Percentiles rank a stretch among this genome's conserved stretches.
These are phyloP conservation scores for Lasioglossum marginatum DNA, from an alignment of 2,888 invertebrate genomes.

Conservation along the genomic window DNA sequence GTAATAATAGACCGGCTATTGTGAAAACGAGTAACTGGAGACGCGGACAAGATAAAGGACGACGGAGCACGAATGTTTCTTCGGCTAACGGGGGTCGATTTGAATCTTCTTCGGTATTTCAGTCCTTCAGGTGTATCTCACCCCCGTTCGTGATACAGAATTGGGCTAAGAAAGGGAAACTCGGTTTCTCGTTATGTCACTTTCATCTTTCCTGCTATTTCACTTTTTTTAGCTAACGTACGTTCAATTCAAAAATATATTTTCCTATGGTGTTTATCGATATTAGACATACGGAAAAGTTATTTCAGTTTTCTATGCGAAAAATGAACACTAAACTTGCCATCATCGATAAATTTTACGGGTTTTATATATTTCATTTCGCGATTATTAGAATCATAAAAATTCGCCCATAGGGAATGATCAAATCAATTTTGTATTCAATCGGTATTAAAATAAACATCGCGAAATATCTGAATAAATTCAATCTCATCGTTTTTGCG, in stretches of 20 bases:
- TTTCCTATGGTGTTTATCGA: neutral
- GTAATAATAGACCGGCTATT: slow-evolving; percentile 5
- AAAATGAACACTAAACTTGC: too few relatives aligned
- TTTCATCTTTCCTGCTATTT: too few relatives aligned
- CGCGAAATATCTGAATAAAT: too few relatives aligned
- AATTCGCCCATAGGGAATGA: too few relatives aligned
- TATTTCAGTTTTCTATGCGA: too few relatives aligned
- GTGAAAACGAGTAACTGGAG: slow-evolving; percentile 26
- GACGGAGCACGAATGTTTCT: neutral
- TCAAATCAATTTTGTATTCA: too few relatives aligned
- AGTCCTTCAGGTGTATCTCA: neutral
- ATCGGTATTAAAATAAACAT: too few relatives aligned
- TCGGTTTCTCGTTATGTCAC: neutral
- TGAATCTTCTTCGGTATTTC: neutral
- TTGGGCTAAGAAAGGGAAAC: neutral
- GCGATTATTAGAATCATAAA: too few relatives aligned
- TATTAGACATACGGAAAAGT: too few relatives aligned
- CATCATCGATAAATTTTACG: too few relatives aligned
- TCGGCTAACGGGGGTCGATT: neutral
- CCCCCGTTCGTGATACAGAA: neutral
- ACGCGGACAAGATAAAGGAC: slow-evolving; percentile 25
- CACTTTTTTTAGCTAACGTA: neutral
- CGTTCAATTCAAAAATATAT: neutral
- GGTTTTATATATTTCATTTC: too few relatives aligned
- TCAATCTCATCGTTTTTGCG: too few relatives aligned